phyloP scores from a whole-genome alignment of 2,888 invertebrate species.

The Pachydiplax longipennis region DNA sequence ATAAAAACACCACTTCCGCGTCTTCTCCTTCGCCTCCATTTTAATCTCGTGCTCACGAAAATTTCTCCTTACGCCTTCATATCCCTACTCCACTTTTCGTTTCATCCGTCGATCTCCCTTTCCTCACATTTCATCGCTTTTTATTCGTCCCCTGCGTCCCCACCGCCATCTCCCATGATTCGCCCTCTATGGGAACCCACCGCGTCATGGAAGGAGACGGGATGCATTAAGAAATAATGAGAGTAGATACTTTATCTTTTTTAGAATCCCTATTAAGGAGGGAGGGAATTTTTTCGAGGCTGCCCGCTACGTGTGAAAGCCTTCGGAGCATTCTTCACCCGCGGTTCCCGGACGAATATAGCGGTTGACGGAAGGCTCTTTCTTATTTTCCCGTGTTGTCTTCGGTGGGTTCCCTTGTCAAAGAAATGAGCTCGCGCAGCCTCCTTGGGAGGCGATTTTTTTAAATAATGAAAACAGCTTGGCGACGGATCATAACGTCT shows the following conservation, averaged over 20 bases:
- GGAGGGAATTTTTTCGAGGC: neutral
- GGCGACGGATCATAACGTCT: neutral
- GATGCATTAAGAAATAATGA: slow-evolving; percentile 6
- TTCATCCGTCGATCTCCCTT: neutral
- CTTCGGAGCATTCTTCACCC: neutral
- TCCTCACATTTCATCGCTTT: neutral
- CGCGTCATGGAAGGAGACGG: neutral
- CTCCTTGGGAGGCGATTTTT: neutral
- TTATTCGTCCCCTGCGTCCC: neutral
- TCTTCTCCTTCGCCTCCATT: neutral
- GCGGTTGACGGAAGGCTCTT: neutral
- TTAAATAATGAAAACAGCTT: neutral
- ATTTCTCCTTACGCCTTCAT: neutral
- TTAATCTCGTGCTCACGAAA: neutral
- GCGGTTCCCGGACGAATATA: neutral
- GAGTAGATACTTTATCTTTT: slow-evolving; percentile 23
- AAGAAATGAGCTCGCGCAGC: neutral
- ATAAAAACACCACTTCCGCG: neutral
- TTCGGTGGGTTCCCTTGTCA: neutral
- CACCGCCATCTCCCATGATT: no score
- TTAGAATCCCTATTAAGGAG: neutral
- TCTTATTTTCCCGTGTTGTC: neutral
- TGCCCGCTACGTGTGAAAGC: neutral
- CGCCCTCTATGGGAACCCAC: no score
- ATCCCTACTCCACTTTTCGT: neutral